A percentile compares a stretch with the other conserved stretches of the same genome.
Conservation (phyloP, 2,797 vertebrate species). For the Periophthalmus magnuspinnatus region DNA sequence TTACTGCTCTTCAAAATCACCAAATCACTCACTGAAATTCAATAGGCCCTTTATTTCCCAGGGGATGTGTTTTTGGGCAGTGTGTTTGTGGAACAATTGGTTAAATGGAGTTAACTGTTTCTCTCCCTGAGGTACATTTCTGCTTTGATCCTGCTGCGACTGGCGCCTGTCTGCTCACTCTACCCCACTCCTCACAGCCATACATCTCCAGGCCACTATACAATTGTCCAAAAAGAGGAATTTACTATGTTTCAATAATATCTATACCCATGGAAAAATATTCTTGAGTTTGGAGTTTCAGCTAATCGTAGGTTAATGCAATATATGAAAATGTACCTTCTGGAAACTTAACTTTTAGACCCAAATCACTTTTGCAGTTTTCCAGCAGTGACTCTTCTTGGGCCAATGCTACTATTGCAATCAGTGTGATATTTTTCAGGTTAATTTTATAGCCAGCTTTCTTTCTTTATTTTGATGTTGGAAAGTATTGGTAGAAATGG, state of each 20-base stretch:
- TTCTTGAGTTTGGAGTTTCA: not conserved
- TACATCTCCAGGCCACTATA: slow-evolving; percentile 68
- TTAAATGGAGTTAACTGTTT: slow-evolving; percentile 82
- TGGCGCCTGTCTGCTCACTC: slow-evolving; percentile 82
- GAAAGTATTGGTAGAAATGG: not conserved
- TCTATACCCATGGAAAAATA: slow-evolving; percentile 1
- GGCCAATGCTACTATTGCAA: not conserved
- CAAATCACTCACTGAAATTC: slow-evolving; percentile 61
- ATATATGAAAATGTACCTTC: not conserved
- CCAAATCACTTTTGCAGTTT: not conserved
- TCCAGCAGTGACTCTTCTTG: not conserved
- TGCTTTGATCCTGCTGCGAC: slow-evolving; percentile 84
- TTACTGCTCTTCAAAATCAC: slow-evolving; percentile 57
- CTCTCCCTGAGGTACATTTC: slow-evolving; percentile 81
- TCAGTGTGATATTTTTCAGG: not conserved
- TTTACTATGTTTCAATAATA: not conserved
- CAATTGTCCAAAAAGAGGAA: slow-evolving; percentile 56
- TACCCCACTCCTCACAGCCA: slow-evolving; percentile 62
- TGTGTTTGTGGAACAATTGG: slow-evolving; percentile 77
- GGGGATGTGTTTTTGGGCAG: slow-evolving; percentile 50
- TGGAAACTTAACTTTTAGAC: not conserved
- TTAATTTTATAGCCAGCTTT: not conserved
- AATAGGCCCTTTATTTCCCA: slow-evolving; percentile 50
- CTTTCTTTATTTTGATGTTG: not conserved
- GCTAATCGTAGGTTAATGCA: not conserved